Base-by-base conservation (phyloP, 2,888 invertebrate species). In the Drosophila affinis region DNA sequence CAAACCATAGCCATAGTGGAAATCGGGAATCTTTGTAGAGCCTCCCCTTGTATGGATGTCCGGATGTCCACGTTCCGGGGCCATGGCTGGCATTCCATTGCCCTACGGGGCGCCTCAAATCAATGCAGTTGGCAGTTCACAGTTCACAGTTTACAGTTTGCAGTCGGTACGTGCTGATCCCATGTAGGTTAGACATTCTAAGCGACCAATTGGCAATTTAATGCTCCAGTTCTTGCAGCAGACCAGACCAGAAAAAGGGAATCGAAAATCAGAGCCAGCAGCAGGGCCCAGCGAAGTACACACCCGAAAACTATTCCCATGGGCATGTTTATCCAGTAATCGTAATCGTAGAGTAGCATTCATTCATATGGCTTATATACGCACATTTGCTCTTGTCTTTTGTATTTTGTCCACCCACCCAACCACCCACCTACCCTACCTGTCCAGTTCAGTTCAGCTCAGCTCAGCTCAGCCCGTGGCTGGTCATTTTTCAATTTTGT, bases 81-180 rank as follows among this genome's bases (percentile, higher is more conserved):
- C 29, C 29, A 29, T 29, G 29, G 29, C 4, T 24, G 24, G 21
- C 21, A 27, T 27, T 9, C 29, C 29, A 29, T 29, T 29, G 9
- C 29, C 29, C 29, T 7, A 0, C 9, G 29, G 29, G 29, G 7
- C 29, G 9, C 9, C 9, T 57, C 48, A 10, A 34, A 34, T 34
- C 47, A 52, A 59, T 71, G 62, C 78, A 79, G 77, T 18, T 63
- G 81, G 81, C 78, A 73, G 82, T 71, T 18, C 18, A 18, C 78
- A 73, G 82, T 71, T 18, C 18, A 18, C 18, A 18, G 18, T 18
- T 18, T 18, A 2, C 78, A 79, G 77, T 17, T 63, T 78, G 81
- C 78, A 76, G 82, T 71, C 71, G 68, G 61, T 76, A 81, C 79
- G 81, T 79, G 81, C 76, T 34, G 53, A 48, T 34, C 39, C 39